These are phyloP conservation scores for Crepidodera aurea DNA, from an alignment of 2,888 invertebrate genomes.

Conservation along the genomic window DNA sequence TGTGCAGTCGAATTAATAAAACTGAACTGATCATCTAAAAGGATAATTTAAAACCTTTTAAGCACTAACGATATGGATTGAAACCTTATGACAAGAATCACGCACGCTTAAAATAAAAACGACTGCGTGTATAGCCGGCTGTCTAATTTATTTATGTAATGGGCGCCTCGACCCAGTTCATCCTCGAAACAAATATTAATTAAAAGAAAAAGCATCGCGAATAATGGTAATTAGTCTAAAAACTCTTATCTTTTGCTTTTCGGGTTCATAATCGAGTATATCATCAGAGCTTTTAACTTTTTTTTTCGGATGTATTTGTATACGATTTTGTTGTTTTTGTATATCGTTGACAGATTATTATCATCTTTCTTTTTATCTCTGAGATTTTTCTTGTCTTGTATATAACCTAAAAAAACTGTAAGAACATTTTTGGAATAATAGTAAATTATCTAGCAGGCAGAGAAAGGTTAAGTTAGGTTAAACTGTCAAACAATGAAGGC, in stretches of 20 bases:
- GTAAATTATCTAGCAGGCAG: no score
- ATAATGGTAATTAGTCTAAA: conserved; percentile 21
- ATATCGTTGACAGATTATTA: background rate
- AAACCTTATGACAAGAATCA: conserved; percentile 3
- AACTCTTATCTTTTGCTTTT: conserved; percentile 4
- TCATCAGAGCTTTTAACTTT: conserved; percentile 5
- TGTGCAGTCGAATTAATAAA: no score
- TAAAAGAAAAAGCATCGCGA: conserved; percentile 7
- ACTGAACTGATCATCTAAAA: no score
- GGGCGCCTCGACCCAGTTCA: conserved; percentile 21
- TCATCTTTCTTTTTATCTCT: background rate
- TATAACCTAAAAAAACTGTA: no score
- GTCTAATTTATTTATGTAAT: conserved; percentile 22
- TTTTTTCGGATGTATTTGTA: background rate
- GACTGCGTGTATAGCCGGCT: conserved; percentile 10
- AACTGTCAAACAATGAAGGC: no score
- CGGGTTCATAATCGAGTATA: background rate
- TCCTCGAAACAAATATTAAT: conserved; percentile 23
- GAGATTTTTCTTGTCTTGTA: no score
- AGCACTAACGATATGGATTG: background rate
- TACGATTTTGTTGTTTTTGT: background rate
- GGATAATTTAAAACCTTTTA: no score
- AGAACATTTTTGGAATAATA: no score
- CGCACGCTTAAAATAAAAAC: conserved; percentile 5
- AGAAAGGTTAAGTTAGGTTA: no score